Evolutionary conservation across 2,888 invertebrate species (phyloP).

Genomic region (Nipponacmea schrenckii): DNA sequence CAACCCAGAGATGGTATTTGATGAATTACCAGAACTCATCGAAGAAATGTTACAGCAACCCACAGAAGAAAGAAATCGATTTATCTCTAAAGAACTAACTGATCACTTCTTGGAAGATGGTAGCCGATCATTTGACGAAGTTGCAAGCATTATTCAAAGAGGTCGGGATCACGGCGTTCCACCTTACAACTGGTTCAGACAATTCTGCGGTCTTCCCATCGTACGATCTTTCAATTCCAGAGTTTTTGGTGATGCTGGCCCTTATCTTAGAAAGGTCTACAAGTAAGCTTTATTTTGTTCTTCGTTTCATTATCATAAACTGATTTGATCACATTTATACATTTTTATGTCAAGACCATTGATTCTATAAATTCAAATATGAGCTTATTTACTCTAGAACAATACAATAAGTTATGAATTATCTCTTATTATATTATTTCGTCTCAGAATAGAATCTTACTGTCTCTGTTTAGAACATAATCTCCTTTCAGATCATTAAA

Average conservation of each 20-base stretch:
- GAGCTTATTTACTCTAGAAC: too few species aligned
- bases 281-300: background rate
- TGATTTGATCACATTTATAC: too few species aligned
- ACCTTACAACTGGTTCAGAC: conserved; percentile 16
- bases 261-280: background rate
- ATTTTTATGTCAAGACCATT: too few species aligned
- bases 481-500: too few species aligned
- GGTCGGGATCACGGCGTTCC: conserved; percentile 17
- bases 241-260: conserved; percentile 7
- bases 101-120: background rate
- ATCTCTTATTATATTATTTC: too few species aligned
- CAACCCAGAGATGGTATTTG: conserved; percentile 10
- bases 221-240: conserved; percentile 7
- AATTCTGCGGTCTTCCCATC: conserved; percentile 16
- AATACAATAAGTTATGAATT: too few species aligned
- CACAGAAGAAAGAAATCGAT: conserved; percentile 6
- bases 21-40: conserved; percentile 11
- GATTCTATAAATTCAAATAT: too few species aligned
- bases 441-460: too few species aligned
- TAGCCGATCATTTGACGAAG: background rate
- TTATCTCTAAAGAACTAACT: background rate
- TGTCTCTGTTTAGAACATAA: too few species aligned
- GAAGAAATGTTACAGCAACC: background rate
- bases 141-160: conserved; percentile 10
- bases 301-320: too few species aligned